Evolutionary conservation across 2,113 vertebrate species (phyloP), one percentile per base, ranked within the genome.

Genomic region (Mus spicilegus): DNA sequence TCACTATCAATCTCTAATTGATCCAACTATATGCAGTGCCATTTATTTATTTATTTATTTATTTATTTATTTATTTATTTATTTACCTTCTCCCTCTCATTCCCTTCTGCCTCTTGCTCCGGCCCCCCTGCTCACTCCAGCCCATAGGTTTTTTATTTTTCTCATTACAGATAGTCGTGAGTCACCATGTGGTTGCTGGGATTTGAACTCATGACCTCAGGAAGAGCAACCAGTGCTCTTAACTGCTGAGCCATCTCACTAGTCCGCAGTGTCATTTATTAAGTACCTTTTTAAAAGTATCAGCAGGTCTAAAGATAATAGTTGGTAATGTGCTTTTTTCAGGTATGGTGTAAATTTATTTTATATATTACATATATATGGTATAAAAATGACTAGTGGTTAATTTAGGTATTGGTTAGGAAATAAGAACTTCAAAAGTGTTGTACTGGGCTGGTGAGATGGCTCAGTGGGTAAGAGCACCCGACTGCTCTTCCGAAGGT

Each of bases 321-420:
- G 42, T 65, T 49, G 63, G 30, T 33, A 49, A n/a, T 17, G n/a
- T 76, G 26, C 33, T 33, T 36, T 78, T 78, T 67, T 90, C 7
- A 94, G 22, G 63, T 80, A 92, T 73, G 56, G 26, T 77, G 36
- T 28, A 89, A 33, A 72, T 90, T 96, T 94, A 65, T 65, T 65
- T 65, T 65, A 65, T 65, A 26, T 65, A 65, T 65, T 65, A 65
- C 63, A 65, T 65, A 26, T 65, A 65, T 92, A 6, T 92, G 36
- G 56, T 67, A 19, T 84, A 94, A 16, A 28, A 51, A 73, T 95
- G 69, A 82, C 70, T 96, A 51, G 58, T 72, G 88, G 33, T 93
- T 91, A 87, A 95, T 87, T 42, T 73, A 78, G 49, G 36, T 93
- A 86, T n/a, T 76, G 65, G 51, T 81, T 92, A 95, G 58, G n/a